These are phyloP conservation scores for Noctua pronuba DNA, from an alignment of 2,888 invertebrate species.

Conservation along the genomic window DNA sequence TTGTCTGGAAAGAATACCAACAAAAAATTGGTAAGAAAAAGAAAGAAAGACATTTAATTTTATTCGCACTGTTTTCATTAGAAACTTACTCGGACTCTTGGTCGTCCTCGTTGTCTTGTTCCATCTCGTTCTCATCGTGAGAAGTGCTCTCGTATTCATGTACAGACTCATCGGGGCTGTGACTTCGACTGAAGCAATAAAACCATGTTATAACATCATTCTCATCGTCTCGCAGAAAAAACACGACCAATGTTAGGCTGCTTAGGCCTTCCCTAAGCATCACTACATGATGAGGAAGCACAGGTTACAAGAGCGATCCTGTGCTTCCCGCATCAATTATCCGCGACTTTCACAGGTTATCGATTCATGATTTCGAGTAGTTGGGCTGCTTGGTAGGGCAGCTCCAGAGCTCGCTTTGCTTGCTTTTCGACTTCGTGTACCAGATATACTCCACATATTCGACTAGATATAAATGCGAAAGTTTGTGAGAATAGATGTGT, in stretches of 20 bases:
- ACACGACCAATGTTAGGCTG: neutral
- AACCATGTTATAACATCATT: constrained; percentile 2
- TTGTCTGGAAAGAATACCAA: constrained; percentile 7
- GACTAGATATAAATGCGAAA: no score
- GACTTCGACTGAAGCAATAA: constrained; percentile 17
- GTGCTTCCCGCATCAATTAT: neutral
- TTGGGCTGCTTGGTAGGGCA: neutral
- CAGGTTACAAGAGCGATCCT: neutral
- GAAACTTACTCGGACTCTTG: constrained; percentile 37
- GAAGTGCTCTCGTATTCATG: constrained; percentile 31
- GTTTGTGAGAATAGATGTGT: no score
- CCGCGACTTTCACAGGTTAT: neutral
- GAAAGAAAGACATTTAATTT: neutral
- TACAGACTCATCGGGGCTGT: constrained; percentile 26
- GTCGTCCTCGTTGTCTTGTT: neutral
- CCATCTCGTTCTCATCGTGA: constrained; percentile 25
- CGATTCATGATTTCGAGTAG: neutral
- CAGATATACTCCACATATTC: no score
- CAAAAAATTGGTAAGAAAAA: neutral
- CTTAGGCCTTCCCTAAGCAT: neutral
- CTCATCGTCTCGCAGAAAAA: neutral
- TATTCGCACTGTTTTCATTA: neutral
- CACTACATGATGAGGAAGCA: neutral
- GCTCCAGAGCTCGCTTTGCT: neutral
- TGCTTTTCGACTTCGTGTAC: neutral